These are phyloP conservation scores for Polietes domitor DNA, from an alignment of 2,888 invertebrate species.

Conservation along the genomic window DNA sequence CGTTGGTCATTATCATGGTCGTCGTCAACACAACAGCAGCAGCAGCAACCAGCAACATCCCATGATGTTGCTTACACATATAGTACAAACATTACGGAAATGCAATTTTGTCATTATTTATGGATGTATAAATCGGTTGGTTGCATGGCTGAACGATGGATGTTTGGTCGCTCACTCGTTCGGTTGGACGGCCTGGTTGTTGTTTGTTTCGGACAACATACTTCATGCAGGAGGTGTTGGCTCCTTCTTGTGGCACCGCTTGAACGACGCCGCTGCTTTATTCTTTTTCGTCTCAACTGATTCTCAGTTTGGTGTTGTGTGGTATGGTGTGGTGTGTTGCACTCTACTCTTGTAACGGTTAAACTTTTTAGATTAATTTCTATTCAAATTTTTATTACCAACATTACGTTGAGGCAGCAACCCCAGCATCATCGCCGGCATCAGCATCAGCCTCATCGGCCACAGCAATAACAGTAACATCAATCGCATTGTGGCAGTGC, in stretches of 20 bases:
- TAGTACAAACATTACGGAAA: conserved; percentile 75
- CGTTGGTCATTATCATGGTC: conserved; percentile 30
- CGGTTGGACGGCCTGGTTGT: conserved; percentile 9
- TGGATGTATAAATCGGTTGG: conserved; percentile 72
- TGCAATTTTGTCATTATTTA: conserved; percentile 80
- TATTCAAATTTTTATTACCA: conserved; percentile 79
- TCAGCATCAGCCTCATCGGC: conserved; percentile 10
- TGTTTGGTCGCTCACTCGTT: conserved; percentile 62
- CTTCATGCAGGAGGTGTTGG: conserved; percentile 42
- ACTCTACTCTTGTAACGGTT: conserved; percentile 73
- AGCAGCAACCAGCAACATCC: conserved; percentile 28
- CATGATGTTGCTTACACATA: conserved; percentile 23
- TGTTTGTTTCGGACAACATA: conserved; percentile 32
- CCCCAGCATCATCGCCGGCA: conserved; percentile 15
- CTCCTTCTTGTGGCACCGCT: conserved; percentile 22
- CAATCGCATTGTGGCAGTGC: conserved; percentile 20
- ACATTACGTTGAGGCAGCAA: conserved; percentile 41
- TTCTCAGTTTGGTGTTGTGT: conserved; percentile 26
- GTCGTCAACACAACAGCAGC: conserved; percentile 15
- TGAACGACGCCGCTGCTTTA: neutral
- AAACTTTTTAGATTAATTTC: conserved; percentile 77
- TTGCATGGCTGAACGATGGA: conserved; percentile 67
- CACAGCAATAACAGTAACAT: conserved; percentile 53
- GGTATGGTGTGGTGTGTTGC: conserved; percentile 53
- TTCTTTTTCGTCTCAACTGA: neutral